phyloP scores from a whole-genome alignment of 1,140 invertebrate genomes.

The Pararge aegeria region DNA sequence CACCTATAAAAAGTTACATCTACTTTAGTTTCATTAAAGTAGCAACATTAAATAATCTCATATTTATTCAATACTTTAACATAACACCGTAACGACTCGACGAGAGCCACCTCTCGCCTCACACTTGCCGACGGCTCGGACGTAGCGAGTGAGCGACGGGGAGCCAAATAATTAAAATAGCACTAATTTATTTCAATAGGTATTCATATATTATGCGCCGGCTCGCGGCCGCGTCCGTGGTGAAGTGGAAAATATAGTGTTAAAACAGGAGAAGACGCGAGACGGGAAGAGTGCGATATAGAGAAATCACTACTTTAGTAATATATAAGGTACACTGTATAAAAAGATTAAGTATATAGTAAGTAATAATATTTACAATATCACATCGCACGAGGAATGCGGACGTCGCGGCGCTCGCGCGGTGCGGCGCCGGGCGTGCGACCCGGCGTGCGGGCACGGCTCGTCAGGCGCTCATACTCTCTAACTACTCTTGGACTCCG shows the following conservation, averaged over 20 bases:
- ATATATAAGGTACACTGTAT: slow-evolving; percentile 44
- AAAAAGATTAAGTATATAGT: slow-evolving; percentile 53
- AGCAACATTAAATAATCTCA: slow-evolving; percentile 53
- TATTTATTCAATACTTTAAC: slow-evolving; percentile 33
- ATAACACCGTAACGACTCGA: slow-evolving; percentile 13
- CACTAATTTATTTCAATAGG: slow-evolving; percentile 2
- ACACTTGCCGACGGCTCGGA: too few relatives aligned
- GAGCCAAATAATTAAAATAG: not conserved
- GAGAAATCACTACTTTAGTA: slow-evolving; percentile 27
- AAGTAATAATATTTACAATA: slow-evolving; percentile 60
- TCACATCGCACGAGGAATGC: slow-evolving; percentile 47
- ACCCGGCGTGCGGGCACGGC: not conserved
- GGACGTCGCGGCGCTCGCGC: slow-evolving; percentile 5
- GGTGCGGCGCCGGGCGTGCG: not conserved
- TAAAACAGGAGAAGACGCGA: slow-evolving; percentile 26
- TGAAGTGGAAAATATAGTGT: slow-evolving; percentile 6
- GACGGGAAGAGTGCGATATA: slow-evolving; percentile 34
- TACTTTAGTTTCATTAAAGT: slow-evolving; percentile 41
- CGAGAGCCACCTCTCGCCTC: too few relatives aligned
- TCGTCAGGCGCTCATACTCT: not conserved
- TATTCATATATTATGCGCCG: not conserved
- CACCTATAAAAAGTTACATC: slow-evolving; percentile 65
- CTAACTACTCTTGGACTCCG: slow-evolving; percentile 4
- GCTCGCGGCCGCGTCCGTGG: slow-evolving; percentile 1
- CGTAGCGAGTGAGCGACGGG: slow-evolving; percentile 2